Percentiles rank a stretch among this genome's conserved stretches.
These are phyloP conservation scores for Pluvianellus socialis DNA, from an alignment of 2,113 vertebrate species.

Conservation along the genomic window DNA sequence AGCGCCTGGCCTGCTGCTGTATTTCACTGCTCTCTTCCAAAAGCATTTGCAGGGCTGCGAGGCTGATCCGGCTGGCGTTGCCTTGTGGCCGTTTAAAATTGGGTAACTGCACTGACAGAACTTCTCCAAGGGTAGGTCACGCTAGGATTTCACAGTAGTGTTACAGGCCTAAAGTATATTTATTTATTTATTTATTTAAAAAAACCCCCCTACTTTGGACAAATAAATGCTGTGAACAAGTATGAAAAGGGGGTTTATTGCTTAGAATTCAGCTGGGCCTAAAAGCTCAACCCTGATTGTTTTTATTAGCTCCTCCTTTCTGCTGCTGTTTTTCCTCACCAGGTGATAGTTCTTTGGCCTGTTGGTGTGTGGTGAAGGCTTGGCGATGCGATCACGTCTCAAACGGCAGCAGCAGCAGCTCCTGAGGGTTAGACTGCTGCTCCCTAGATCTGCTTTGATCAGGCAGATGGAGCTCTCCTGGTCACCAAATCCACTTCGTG, in stretches of 20 bases:
- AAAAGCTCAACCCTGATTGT: not conserved
- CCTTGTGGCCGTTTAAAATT: not conserved
- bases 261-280: not conserved
- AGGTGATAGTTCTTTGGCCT: not conserved
- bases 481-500: not conserved
- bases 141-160: not conserved
- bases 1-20: not conserved
- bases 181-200: not conserved
- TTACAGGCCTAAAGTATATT: not conserved
- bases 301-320: not conserved
- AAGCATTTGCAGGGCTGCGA: not conserved
- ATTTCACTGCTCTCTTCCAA: not conserved
- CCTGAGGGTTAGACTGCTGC: rapidly evolving
- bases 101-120: rapidly evolving
- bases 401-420: not conserved
- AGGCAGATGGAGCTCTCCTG: not conserved
- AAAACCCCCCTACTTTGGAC: not conserved
- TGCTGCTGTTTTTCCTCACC: not conserved
- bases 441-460: not conserved
- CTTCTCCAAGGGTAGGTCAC: not conserved
- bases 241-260: not conserved
- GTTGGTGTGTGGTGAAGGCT: rapidly evolving
- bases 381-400: not conserved
- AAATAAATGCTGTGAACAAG: not conserved
- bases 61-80: not conserved